Evolutionary conservation across 1,140 invertebrate species (phyloP), one percentile per base, ranked within the genome.

Genomic region (Bursaphelenchus mucronatus): DNA sequence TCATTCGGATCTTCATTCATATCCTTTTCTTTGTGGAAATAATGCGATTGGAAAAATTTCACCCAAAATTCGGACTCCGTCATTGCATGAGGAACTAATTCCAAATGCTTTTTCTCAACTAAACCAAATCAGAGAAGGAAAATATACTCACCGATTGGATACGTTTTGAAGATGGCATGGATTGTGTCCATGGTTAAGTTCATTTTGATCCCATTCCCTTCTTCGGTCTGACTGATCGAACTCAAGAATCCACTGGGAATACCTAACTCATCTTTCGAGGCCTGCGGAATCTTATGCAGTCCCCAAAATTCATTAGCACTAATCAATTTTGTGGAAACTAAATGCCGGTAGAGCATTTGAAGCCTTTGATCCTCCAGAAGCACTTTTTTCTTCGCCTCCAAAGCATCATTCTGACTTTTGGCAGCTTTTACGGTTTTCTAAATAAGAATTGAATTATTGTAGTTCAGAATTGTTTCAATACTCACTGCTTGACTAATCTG

Each of bases 21-120:
- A 40, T 64, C 55, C 47, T 94, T 87, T 85, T 98, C 95, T 68
- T 92, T 87, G 85, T 98, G 94, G 87, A 97, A 99, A 85, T 99
- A 99, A 86, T 98, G 94, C 17, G 94, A 97, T 81, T 98, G 94
- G 85, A 98, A 98, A 84, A 99, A 99, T 75, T 94, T 91, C 10
- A 91, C 94, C 96, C 96, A 99, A 85, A 99, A 99, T 79, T 97
- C 92, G 1, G 89, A 86, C 83, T 99, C 96, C 0, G 89, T 87
- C 87, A 98, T 88, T 85, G 94, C 91, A 68, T 89, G 86, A 52
- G 95, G 96, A 45, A 99, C 95, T 84, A 92, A 89, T 84, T 99
- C 94, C 67, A 88, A 84, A 84, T 98, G 93, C 86, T 97, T 98
- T 84, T 89, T 89, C 80, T 92, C 90, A 0, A 99, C 95, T 75